These are phyloP conservation scores for Varecia variegata DNA, from an alignment of 2,797 vertebrate species.

Conservation along the genomic window DNA sequence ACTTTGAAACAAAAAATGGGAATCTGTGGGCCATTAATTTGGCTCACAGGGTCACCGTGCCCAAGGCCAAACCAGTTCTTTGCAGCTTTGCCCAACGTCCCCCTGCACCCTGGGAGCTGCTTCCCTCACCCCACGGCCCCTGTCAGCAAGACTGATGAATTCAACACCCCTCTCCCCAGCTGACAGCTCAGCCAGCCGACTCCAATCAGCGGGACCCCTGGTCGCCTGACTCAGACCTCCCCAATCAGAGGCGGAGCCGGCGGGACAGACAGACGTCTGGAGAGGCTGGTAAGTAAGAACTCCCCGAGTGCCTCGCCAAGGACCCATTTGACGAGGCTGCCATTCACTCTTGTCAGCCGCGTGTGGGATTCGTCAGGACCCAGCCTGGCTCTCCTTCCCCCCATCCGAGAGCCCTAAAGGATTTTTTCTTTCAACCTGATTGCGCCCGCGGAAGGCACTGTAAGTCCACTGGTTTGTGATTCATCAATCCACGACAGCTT, in stretches of 20 bases:
- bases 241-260: slow-evolving; percentile 33
- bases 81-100: not conserved
- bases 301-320: not conserved
- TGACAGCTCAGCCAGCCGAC: slow-evolving; percentile 15
- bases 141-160: slow-evolving; percentile 54
- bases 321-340: slow-evolving; percentile 52
- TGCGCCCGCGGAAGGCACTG: not conserved
- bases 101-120: not conserved
- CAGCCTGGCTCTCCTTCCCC: not conserved
- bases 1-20: slow-evolving; percentile 20
- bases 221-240: not conserved
- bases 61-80: not conserved
- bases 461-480: not conserved
- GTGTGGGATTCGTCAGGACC: slow-evolving; percentile 70
- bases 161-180: not conserved
- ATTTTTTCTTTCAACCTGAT: slow-evolving; percentile 29
- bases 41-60: slow-evolving; percentile 45
- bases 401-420: not conserved
- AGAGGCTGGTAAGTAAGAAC: slow-evolving; percentile 12
- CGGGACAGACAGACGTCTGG: slow-evolving; percentile 44
- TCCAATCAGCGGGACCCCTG: slow-evolving; percentile 42
- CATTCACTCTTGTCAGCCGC: slow-evolving; percentile 52
- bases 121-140: not conserved
- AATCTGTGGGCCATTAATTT: slow-evolving; percentile 18
- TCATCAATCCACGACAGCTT: not conserved